These are phyloP conservation scores for Nowickia ferox DNA, from an alignment of 2,888 invertebrate species.

Conservation along the genomic window DNA sequence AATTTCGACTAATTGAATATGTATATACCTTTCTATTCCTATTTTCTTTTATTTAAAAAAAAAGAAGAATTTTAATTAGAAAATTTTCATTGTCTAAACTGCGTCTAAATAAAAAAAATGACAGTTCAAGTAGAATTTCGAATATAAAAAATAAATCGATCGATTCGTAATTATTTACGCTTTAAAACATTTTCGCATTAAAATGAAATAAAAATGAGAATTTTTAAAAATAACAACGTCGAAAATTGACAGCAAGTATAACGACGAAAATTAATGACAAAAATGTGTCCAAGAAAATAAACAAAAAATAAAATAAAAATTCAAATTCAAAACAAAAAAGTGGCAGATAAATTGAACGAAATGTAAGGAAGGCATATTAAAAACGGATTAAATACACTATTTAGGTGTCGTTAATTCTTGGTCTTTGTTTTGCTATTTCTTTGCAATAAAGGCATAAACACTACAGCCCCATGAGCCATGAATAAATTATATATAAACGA, in stretches of 20 bases:
- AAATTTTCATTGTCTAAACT: no score
- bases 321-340: slow-evolving; percentile 27
- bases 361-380: slow-evolving; percentile 38
- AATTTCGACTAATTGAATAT: no score
- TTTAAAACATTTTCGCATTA: not conserved
- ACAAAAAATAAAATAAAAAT: not conserved
- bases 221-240: slow-evolving; percentile 20
- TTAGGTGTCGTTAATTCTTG: not conserved
- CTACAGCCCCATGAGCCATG: slow-evolving; percentile 1
- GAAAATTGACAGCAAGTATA: slow-evolving; percentile 7
- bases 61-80: no score
- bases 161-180: not conserved
- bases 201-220: slow-evolving; percentile 14
- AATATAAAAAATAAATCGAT: not conserved
- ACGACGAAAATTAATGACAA: slow-evolving; percentile 29
- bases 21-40: no score
- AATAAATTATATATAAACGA: slow-evolving; percentile 46
- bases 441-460: slow-evolving; percentile 5
- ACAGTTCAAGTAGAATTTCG: no score
- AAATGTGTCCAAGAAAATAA: slow-evolving; percentile 33
- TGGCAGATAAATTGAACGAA: slow-evolving; percentile 57
- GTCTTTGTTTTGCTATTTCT: not conserved
- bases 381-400: slow-evolving; percentile 41
- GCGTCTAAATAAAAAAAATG: no score
- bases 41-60: no score